A percentile compares a stretch with the other conserved stretches of the same genome.
Evolutionary conservation across 1,140 invertebrate genomes (phyloP).

Genomic region (Dysdera silvatica): DNA sequence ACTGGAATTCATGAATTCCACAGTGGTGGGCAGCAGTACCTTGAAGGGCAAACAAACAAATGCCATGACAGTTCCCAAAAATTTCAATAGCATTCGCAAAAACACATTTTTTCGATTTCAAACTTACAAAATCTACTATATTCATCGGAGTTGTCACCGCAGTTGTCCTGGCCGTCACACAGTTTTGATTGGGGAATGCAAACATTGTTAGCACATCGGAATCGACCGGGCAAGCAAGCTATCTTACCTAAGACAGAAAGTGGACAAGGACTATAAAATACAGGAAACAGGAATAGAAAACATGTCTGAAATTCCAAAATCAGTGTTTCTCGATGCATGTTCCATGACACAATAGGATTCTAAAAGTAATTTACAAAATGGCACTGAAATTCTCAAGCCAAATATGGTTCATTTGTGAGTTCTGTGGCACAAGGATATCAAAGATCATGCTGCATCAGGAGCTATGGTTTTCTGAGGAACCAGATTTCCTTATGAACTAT

Average conservation of each 20-base stretch:
- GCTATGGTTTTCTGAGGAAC: too few relatives aligned
- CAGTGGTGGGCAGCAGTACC: slow-evolving; percentile 37
- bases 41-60: background rate
- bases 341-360: too few relatives aligned
- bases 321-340: too few relatives aligned
- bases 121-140: slow-evolving; percentile 36
- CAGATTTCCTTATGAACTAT: too few relatives aligned
- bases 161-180: slow-evolving; percentile 61
- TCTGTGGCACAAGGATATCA: too few relatives aligned
- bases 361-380: too few relatives aligned
- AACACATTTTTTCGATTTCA: background rate
- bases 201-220: slow-evolving; percentile 48
- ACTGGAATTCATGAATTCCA: slow-evolving; percentile 48
- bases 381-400: too few relatives aligned
- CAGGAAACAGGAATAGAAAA: too few relatives aligned
- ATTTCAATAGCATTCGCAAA: background rate
- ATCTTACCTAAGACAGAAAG: slow-evolving; percentile 14
- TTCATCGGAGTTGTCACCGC: slow-evolving; percentile 60
- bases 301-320: too few relatives aligned
- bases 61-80: background rate
- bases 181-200: slow-evolving; percentile 45
- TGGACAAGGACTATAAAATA: too few relatives aligned
- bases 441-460: too few relatives aligned
- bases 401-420: too few relatives aligned
- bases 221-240: slow-evolving; percentile 37